phyloP scores from a whole-genome alignment of 2,888 invertebrate genomes.

The Cerastis leucographa region DNA sequence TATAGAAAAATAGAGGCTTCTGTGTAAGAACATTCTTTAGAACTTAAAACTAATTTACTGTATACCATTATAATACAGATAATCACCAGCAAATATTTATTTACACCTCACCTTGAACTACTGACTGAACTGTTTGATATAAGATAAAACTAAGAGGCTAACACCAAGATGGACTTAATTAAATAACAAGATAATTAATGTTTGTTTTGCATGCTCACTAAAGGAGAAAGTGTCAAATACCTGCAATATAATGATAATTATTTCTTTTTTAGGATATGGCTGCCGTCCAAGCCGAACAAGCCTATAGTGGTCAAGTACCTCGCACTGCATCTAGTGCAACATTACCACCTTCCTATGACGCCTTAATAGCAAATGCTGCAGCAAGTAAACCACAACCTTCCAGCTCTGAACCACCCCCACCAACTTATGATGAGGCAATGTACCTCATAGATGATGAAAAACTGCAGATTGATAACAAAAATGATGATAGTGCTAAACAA shows the following conservation, averaged over 20 bases:
- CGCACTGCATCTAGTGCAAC: conserved; percentile 91
- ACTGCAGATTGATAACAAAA: conserved; percentile 76
- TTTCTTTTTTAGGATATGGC: conserved; percentile 89
- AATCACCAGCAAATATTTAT: conserved; percentile 46
- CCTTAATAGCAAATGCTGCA: conserved; percentile 86
- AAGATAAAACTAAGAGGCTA: conserved; percentile 52
- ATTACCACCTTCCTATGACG: conserved; percentile 92
- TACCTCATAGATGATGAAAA: conserved; percentile 89
- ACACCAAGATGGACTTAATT: conserved; percentile 41
- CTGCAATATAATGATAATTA: conserved; percentile 23
- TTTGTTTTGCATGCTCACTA: conserved; percentile 22
- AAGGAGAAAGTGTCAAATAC: conserved; percentile 50
- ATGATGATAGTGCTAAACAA: conserved; percentile 82
- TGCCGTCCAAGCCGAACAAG: conserved; percentile 90
- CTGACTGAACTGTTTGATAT: conserved; percentile 50
- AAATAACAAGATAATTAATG: conserved; percentile 47
- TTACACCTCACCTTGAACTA: conserved; percentile 64
- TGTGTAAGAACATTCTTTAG: background rate
- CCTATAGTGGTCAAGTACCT: conserved; percentile 88
- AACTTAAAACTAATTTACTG: conserved; percentile 12
- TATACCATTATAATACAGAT: conserved; percentile 22
- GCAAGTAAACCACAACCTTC: conserved; percentile 86
- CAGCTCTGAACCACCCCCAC: conserved; percentile 91
- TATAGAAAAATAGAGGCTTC: conserved; percentile 18
- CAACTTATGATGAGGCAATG: conserved; percentile 92